Base-by-base conservation (phyloP, 1,140 invertebrate species). In the Harpegnathos saltator region DNA sequence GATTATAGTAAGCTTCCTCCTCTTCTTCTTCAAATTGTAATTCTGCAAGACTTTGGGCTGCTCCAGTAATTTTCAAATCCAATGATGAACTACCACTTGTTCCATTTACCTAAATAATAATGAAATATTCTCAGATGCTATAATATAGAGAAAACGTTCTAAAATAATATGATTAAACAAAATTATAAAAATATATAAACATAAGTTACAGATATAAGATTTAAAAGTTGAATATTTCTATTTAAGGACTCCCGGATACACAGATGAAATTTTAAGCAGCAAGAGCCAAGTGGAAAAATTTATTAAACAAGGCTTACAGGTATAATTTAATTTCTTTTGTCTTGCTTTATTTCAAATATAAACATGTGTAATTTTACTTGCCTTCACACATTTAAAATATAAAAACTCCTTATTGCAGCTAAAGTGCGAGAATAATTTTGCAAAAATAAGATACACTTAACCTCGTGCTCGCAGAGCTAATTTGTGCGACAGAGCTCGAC, bases 11-110 rank as follows among this genome's bases (percentile, higher is more conserved):
- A 9, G 97, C 97, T 90, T 98, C 98, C 90, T 98, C 98, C 93
- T 99, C 98, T 92, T 98, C 98, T 83, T 97, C 97, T 92, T 98
- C 97, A 93, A 98, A 98, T 90, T 98, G 97, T 56, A 98, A 91
- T 89, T 98, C 97, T 0, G 97, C 97, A 68, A 98, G 94, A 59
- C 96, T 97, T 92, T 97, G 96, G 0, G 97, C 96, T 33, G 96
- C 96, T 83, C 95, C 95, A 5, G 96, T 96, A 80, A 98, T 95
- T 89, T 97, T 97, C 17, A 95, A 94, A 84, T 96, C 96, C 78
- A 94, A 85, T 12, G 93, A 92, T 33, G 94, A 93, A 63, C 82
- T 91, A 19, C 90, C 92, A 11, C 90, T 89, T 0, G 92, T 94
- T 69, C 96, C 96, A 94, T 97, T 97, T 56, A 97, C 95, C 96